Base-by-base conservation (phyloP, 1,140 invertebrate species). In the Pogonus chalceus region DNA sequence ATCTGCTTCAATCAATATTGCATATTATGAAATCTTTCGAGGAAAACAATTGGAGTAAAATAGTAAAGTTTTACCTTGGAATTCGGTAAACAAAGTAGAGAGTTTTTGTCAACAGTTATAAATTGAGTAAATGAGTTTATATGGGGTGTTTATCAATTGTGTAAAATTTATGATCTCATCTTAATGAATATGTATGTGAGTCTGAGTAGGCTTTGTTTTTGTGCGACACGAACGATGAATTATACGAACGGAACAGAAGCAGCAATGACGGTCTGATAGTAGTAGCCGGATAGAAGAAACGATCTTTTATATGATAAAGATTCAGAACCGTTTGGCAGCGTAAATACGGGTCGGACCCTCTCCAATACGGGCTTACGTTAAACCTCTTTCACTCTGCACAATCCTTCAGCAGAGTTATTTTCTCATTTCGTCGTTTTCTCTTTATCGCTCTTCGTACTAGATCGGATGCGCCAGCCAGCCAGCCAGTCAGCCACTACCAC, bases 401-500 rank as follows among this genome's bases (percentile, higher is more conserved):
- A 57, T 57, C 56, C 46, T 46, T 49, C 56, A 53, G 46, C 56
- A 54, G 51, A 57, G 56, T 57, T 57, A 57, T 57, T 57, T 57
- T 57, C 56, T 57, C 56, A 57, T 57, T 57, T 57, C 52, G 47
- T 54, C 56, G 56, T 57, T 57, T 57, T 57, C 56, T 51, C 56
- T 57, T 57, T 57, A 57, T 57, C 56, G 56, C 56, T 57, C 56
- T 57, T 57, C 37, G 9, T 43, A 9, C 9, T 43, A 43, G 9
- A 9, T 12, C 37, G 9, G 18, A 43, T 14, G 26, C 26, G 26
- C 4, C 14, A 31, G 4, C 26, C 4, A 4, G 26, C 26, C 4
- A 31, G 4, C 4, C 26, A 7, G 26, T n/a, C 26, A 7, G 26
- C 26, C 26, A 31, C 4, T 31, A 14, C 26, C 26, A 31, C n/a